Evolutionary conservation across 2,888 invertebrate genomes (phyloP).

Genomic region (Tiphia femorata): DNA sequence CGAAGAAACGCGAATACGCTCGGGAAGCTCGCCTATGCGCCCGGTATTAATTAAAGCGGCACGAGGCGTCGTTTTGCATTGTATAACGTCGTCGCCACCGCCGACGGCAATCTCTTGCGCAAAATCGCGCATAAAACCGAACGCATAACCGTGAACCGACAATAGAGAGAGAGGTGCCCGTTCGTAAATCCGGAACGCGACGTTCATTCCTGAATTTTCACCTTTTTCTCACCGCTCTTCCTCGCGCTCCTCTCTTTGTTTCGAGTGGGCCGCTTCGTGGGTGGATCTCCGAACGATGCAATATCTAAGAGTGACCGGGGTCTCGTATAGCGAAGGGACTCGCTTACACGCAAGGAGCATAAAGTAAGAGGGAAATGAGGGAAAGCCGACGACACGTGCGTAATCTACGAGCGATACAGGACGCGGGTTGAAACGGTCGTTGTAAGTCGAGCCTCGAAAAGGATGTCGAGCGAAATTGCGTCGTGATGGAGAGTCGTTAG

Average conservation of each 20-base stretch:
- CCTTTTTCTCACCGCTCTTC: background rate
- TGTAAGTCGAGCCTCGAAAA: background rate
- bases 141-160: background rate
- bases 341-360: background rate
- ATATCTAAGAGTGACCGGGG: slow-evolving; percentile 29
- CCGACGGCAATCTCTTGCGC: background rate
- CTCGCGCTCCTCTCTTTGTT: background rate
- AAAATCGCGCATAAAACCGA: background rate
- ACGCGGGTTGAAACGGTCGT: background rate
- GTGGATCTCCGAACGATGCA: slow-evolving; percentile 23
- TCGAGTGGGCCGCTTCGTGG: background rate
- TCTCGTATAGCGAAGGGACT: slow-evolving; percentile 10
- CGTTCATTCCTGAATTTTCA: background rate
- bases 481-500: background rate
- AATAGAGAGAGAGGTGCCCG: background rate
- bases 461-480: background rate
- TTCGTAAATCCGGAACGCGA: background rate
- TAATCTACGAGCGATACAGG: background rate
- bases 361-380: background rate
- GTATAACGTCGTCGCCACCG: too few species aligned
- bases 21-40: background rate
- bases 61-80: background rate
- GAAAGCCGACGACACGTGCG: background rate
- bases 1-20: background rate
- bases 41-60: background rate